phyloP scores from a whole-genome alignment of 2,888 invertebrate species.

The Perdita meconis region DNA sequence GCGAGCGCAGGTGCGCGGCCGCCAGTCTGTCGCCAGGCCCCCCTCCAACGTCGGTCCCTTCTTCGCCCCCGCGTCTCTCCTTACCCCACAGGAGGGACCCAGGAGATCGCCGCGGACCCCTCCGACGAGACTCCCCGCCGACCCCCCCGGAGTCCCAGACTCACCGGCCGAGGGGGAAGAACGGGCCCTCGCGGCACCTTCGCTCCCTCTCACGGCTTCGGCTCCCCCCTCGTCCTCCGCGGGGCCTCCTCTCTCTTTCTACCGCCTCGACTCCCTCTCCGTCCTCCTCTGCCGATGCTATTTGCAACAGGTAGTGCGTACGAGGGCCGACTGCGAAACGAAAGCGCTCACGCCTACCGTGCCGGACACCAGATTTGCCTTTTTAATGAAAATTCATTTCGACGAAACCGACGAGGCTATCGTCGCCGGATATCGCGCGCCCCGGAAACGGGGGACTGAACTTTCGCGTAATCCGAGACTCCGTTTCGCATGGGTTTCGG shows the following conservation, averaged over 20 bases:
- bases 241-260: conserved; percentile 20
- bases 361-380: conserved; percentile 28
- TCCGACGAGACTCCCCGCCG: conserved; percentile 57
- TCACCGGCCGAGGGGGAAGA: conserved; percentile 50
- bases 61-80: conserved; percentile 45
- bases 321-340: conserved; percentile 52
- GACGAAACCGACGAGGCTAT: not conserved
- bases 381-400: conserved; percentile 40
- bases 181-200: conserved; percentile 56
- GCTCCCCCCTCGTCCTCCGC: conserved; percentile 1
- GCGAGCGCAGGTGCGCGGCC: conserved; percentile 82
- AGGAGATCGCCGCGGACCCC: conserved; percentile 69
- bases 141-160: conserved; percentile 59
- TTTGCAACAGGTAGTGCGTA: conserved; percentile 65
- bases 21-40: conserved; percentile 83
- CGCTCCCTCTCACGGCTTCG: conserved; percentile 29
- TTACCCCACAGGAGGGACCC: conserved; percentile 49
- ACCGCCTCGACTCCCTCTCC: conserved; percentile 7
- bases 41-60: conserved; percentile 57
- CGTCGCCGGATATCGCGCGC: not conserved
- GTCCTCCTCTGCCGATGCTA: conserved; percentile 18
- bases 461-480: not conserved
- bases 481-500: no score
- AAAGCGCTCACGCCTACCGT: conserved; percentile 60
- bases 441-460: not conserved